Evolutionary conservation across 2,888 invertebrate genomes (phyloP), one percentile per base, ranked within the genome.

Genomic region (Plemyria rubiginata): DNA sequence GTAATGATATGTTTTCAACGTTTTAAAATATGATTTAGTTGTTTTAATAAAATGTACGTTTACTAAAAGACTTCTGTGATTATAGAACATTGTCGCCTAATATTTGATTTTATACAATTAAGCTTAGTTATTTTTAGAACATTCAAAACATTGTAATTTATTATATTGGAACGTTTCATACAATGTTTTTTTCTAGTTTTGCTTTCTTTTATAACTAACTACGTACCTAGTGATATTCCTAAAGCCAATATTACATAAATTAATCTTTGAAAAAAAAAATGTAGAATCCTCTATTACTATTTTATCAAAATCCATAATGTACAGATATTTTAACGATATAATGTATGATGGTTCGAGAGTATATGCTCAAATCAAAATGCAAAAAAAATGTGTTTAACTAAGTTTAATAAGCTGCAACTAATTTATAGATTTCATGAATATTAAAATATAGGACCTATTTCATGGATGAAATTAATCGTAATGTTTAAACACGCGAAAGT

Each of bases 401-500:
- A n/a, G n/a, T n/a, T n/a, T 68, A 67, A 66, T 82, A 79, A 78
- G 70, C 72, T 75, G 71, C 72, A 74, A 72, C 76, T 73, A 70
- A 74, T 60, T 59, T 53, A 62, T 70, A 78, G 67, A 78, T 73
- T 76, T 75, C 74, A 74, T 77, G 70, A 74, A 73, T 77, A 70
- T 74, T 70, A 50, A 8, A 29, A 50, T 75, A 75, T 80, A 81
- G 74, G n/a, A n/a, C n/a, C n/a, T 77, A 65, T 79, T 81, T 79
- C 78, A 76, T 76, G 70, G 84, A 82, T 80, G 77, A 89, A 90
- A 88, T 89, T 87, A 85, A 95, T 94, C 76, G 93, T 94, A 81
- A 95, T 83, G 68, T 93, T 54, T 40, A 55, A 74, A 93, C 93
- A 68, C 92, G 87, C 60, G 94, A 94, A 79, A 94, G 93, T 76